Conservation (phyloP, 2,113 vertebrate genomes). For the Hiodon alosoides region DNA sequence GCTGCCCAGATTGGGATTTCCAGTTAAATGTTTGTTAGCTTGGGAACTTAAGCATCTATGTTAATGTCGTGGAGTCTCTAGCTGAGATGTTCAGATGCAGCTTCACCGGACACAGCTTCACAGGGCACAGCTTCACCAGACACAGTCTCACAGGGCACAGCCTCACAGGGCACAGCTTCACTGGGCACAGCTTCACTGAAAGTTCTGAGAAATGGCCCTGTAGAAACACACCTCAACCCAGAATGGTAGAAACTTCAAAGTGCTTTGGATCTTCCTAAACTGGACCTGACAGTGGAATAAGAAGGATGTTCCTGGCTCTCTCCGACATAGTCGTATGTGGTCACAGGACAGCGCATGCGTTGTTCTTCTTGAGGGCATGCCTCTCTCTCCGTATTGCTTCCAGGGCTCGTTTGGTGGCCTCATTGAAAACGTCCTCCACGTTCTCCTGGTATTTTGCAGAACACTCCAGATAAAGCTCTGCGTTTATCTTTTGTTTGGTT, state of each 20-base stretch:
- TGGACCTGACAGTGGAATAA: too few species aligned
- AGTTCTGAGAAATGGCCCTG: too few species aligned
- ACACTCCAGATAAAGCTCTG: constrained; percentile 67
- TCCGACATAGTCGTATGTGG: neutral
- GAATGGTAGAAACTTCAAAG: too few species aligned
- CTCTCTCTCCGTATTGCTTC: constrained; percentile 55
- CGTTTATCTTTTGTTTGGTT: constrained; percentile 55
- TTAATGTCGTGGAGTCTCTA: neutral
- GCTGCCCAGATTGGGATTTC: neutral
- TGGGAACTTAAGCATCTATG: neutral
- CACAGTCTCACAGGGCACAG: too few species aligned
- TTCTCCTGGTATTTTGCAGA: constrained; percentile 73
- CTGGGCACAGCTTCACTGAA: too few species aligned
- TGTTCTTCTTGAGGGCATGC: constrained; percentile 33
- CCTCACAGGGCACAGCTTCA: too few species aligned
- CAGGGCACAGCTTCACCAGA: neutral
- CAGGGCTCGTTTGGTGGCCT: constrained; percentile 63
- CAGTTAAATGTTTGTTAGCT: neutral
- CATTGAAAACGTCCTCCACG: constrained; percentile 66
- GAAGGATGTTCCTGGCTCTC: too few species aligned
- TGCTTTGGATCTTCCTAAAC: too few species aligned
- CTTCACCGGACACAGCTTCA: neutral
- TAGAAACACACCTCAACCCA: too few species aligned
- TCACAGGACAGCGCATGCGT: constrained; percentile 56
- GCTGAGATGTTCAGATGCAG: neutral